These are phyloP conservation scores for Zaprionus vittiger DNA, from an alignment of 1,140 invertebrate genomes.

Conservation along the genomic window DNA sequence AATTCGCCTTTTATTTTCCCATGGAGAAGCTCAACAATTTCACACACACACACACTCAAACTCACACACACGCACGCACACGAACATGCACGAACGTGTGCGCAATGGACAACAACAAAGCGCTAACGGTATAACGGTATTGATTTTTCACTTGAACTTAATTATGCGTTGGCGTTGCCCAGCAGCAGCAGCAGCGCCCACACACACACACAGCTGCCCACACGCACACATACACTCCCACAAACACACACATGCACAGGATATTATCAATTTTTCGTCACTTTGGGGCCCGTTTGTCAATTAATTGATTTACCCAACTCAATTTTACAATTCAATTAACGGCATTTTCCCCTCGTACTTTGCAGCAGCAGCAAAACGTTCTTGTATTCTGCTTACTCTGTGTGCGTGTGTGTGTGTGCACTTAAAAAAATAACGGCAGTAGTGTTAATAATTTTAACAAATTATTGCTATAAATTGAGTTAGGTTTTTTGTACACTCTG, in stretches of 20 bases:
- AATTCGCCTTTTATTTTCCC: neutral
- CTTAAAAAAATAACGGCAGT: neutral
- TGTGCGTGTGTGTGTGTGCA: neutral
- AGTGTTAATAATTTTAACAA: neutral
- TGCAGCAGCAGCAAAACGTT: neutral
- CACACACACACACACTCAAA: constrained; percentile 7
- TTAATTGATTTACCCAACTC: constrained; percentile 2
- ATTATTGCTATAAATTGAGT: neutral
- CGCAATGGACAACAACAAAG: constrained; percentile 48
- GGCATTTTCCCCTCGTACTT: neutral
- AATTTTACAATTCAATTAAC: constrained; percentile 1
- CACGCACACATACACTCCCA: neutral
- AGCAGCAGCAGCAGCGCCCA: constrained; percentile 11
- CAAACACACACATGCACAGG: neutral
- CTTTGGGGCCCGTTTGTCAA: neutral
- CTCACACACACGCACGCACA: constrained; percentile 30
- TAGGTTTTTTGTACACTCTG: neutral
- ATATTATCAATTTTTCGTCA: constrained; percentile 2
- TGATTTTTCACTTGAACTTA: constrained; percentile 59
- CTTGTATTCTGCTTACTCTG: neutral
- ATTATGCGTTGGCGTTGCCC: constrained; percentile 42
- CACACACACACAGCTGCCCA: neutral
- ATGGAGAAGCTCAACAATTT: neutral
- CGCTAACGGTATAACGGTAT: constrained; percentile 53
- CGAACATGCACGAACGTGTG: constrained; percentile 17